Conservation (phyloP, 2,113 vertebrate species). For the Cyprinodon brontotheroides region DNA sequence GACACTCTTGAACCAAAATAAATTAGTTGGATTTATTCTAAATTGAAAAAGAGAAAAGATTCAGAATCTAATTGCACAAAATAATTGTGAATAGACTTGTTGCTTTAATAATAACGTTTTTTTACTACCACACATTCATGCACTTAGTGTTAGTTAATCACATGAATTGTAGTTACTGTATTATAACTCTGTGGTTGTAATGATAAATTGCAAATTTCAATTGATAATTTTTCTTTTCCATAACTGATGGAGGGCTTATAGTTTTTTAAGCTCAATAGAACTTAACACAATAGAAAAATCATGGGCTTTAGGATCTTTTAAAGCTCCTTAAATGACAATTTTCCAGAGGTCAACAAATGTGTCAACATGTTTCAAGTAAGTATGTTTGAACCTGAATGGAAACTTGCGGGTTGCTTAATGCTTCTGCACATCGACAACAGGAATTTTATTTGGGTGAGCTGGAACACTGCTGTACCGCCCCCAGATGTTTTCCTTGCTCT, state of each 20-base stretch:
- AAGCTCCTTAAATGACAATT: slow-evolving; percentile 27
- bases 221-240: slow-evolving; percentile 20
- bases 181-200: too few relatives aligned
- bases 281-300: slow-evolving; percentile 11
- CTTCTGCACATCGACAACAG: slow-evolving; percentile 25
- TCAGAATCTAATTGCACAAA: neutral
- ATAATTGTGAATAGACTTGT: neutral
- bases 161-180: neutral
- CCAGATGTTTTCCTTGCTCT: slow-evolving; percentile 22
- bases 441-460: slow-evolving; percentile 7
- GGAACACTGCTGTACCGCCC: slow-evolving; percentile 10
- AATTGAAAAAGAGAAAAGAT: neutral
- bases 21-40: neutral
- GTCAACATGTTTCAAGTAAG: slow-evolving; percentile 15
- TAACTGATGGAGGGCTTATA: slow-evolving; percentile 5
- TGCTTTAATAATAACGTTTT: too few relatives aligned
- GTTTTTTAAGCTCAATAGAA: slow-evolving; percentile 14
- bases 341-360: slow-evolving; percentile 23
- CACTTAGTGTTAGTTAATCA: neutral
- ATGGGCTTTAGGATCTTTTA: slow-evolving; percentile 37
- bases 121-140: neutral
- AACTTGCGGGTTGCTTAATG: slow-evolving; percentile 11
- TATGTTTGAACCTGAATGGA: slow-evolving; percentile 35
- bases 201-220: neutral
- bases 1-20: too few relatives aligned